phyloP scores from a whole-genome alignment of 2,797 vertebrate species.

The Sebastes hubbsi region DNA sequence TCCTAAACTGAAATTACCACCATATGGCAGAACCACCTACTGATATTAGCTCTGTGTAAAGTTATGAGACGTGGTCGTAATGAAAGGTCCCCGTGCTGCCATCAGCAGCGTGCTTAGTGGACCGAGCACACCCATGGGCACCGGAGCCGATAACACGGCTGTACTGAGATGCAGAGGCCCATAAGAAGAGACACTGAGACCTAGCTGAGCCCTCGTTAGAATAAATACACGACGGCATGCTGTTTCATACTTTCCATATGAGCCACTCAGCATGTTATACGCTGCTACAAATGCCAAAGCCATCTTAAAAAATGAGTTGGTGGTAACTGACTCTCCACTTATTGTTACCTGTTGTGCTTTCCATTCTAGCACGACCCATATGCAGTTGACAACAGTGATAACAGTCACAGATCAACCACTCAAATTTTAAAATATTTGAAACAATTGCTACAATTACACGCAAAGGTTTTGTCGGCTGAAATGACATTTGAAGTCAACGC shows the following conservation, averaged over 20 bases:
- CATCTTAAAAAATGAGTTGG: neutral
- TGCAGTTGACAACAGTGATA: neutral
- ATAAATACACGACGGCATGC: conserved; percentile 4
- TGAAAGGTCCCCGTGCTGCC: conserved; percentile 52
- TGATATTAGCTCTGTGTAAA: conserved; percentile 56
- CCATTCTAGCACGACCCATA: neutral
- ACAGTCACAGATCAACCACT: neutral
- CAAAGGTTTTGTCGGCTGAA: no score
- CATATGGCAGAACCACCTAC: conserved; percentile 39
- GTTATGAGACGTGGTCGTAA: conserved; percentile 51
- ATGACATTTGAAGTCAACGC: no score
- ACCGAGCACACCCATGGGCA: conserved; percentile 31
- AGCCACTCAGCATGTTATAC: neutral
- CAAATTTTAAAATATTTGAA: neutral
- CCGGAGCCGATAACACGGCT: conserved; percentile 20
- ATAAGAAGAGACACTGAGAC: neutral
- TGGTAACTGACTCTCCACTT: neutral
- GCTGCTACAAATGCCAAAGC: neutral
- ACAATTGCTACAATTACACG: neutral
- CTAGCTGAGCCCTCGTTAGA: conserved; percentile 7
- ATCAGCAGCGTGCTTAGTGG: conserved; percentile 43
- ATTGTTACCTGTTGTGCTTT: neutral
- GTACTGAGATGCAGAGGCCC: conserved; percentile 1
- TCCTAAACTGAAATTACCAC: conserved; percentile 57
- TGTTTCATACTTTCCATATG: neutral